Evolutionary conservation across 2,113 vertebrate species (phyloP), one percentile per base, ranked within the genome.

Genomic region (Vimba vimba): DNA sequence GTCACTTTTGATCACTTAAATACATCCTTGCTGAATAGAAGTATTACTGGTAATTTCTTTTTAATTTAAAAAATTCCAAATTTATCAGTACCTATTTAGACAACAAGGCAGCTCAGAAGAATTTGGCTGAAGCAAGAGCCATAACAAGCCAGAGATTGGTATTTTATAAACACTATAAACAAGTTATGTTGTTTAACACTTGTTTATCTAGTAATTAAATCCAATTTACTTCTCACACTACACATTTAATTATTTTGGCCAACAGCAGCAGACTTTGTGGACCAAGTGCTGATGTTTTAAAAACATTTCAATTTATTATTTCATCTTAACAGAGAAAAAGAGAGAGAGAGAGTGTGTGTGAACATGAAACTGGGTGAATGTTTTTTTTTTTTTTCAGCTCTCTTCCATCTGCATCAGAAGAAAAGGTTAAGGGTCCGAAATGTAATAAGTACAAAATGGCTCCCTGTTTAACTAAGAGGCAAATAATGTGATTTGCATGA

Each of bases 401-500:
- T 80, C 78, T 45, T 43, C 57, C 78, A 30, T 47, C 79, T 52
- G 62, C 64, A 82, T 69, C 19, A 33, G 25, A 80, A 87, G 55
- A 86, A 89, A 90, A 74, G 62, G 87, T 23, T 33, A 60, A 52
- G 45, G 62, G 60, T 77, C 85, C 84, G 86, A 87, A 81, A 9
- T 12, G 1, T 90, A 93, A 92, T 88, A 88, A 91, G 89, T 39
- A 4, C 75, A 86, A 88, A 84, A 89, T 88, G 87, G 87, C 84
- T 90, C 68, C 39, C 82, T 88, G 91, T 89, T 89, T 90, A 81
- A 91, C 91, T 90, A 87, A 87, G 83, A 89, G 84, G 85, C 84
- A 84, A 90, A 69, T 91, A 91, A 92, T 91, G 90, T 73, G 79
- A 91, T 92, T 90, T 87, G 85, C 87, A 83, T 89, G 85, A 89